phyloP scores from a whole-genome alignment of 2,888 invertebrate genomes.

The Aphelenchoides bicaudatus region DNA sequence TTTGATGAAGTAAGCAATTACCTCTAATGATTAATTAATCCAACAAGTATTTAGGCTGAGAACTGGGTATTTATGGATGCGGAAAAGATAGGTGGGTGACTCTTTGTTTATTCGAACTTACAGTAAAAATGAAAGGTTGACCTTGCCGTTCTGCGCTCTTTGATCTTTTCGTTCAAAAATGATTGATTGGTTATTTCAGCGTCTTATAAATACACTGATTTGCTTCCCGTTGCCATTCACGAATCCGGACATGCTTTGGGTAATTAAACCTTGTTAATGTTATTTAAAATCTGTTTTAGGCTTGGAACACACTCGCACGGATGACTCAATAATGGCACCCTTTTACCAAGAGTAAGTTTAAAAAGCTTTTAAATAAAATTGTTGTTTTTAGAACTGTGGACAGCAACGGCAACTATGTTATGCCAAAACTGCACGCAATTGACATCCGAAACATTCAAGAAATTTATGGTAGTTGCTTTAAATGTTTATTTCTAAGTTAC shows the following conservation, averaged over 20 bases:
- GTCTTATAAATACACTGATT: conserved; percentile 46
- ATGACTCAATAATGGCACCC: conserved; percentile 58
- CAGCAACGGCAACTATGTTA: conserved; percentile 45
- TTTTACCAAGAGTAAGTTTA: conserved; percentile 56
- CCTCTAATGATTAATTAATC: too few species aligned
- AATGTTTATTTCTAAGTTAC: conserved; percentile 13
- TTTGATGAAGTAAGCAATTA: too few species aligned
- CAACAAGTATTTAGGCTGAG: too few species aligned
- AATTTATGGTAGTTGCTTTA: conserved; percentile 45
- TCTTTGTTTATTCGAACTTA: conserved; percentile 34
- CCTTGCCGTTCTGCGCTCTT: too few species aligned
- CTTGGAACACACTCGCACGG: conserved; percentile 46
- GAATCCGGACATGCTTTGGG: conserved; percentile 44
- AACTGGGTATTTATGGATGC: conserved; percentile 43
- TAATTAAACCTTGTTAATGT: not conserved
- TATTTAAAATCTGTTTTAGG: conserved; percentile 34
- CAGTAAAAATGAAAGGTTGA: too few species aligned
- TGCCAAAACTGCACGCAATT: conserved; percentile 46
- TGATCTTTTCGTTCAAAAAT: too few species aligned
- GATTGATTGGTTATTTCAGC: too few species aligned
- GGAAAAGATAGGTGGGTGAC: not conserved
- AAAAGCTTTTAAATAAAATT: too few species aligned
- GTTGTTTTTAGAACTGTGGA: too few species aligned
- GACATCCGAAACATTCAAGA: conserved; percentile 55
- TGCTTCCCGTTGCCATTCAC: conserved; percentile 57